A percentile compares a stretch with the other conserved stretches of the same genome.
Evolutionary conservation across 2,797 vertebrate species (phyloP).

Genomic region (Lepus townsendii): DNA sequence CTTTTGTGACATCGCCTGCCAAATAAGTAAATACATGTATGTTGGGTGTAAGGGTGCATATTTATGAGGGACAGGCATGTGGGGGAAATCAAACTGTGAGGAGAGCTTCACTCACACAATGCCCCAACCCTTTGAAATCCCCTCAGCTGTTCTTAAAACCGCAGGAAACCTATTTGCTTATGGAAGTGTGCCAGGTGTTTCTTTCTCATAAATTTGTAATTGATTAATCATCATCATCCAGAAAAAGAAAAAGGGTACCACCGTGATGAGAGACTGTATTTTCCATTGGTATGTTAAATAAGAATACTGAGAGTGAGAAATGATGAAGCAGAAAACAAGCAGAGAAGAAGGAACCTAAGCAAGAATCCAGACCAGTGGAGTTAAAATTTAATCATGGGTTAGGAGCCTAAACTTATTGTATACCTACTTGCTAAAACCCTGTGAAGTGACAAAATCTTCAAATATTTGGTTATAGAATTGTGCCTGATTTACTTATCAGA

Average conservation of each 20-base stretch:
- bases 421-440: neutral
- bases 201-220: constrained; percentile 92
- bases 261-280: constrained; percentile 51
- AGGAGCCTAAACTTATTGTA: neutral
- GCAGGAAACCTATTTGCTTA: constrained; percentile 88
- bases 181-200: constrained; percentile 92
- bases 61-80: constrained; percentile 84
- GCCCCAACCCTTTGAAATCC: constrained; percentile 84
- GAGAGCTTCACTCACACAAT: constrained; percentile 80
- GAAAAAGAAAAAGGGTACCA: constrained; percentile 6
- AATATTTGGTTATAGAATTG: constrained; percentile 25
- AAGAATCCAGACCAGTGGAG: neutral
- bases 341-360: neutral
- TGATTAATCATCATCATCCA: constrained; percentile 89
- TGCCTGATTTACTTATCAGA: constrained; percentile 5
- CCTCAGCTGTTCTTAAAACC: constrained; percentile 85
- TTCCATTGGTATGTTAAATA: constrained; percentile 43
- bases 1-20: constrained; percentile 73
- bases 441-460: neutral
- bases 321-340: neutral
- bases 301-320: neutral
- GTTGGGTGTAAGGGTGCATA: constrained; percentile 75
- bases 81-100: constrained; percentile 86
- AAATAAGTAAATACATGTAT: constrained; percentile 57
- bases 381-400: neutral